Evolutionary conservation across 2,888 invertebrate genomes (phyloP), one percentile per base, ranked within the genome.

Genomic region (Apamea anceps): DNA sequence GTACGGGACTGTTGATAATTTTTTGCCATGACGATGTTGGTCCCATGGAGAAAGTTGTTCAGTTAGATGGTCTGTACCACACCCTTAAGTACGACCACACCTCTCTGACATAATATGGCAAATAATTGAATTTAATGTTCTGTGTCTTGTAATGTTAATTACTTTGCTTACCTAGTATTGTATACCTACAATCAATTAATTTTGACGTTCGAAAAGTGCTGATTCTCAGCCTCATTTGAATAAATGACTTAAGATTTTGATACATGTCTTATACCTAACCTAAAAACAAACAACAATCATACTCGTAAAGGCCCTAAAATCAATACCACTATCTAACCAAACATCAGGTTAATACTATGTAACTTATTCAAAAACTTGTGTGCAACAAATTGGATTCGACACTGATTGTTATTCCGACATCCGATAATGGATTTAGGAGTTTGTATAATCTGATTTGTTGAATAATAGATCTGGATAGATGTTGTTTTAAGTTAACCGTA

Each of bases 361-460:
- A 51, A 70, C 5, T 32, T 51, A 54, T 71, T 71, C 32, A 15
- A 71, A 28, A 54, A 54, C 32, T 54, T n/a, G 37, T 3, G 10
- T 10, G 37, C 18, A 37, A 62, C 10, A 71, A 60, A 63, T 81
- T 72, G 57, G 51, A 60, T 32, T n/a, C 54, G 42, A 72, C 25
- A 57, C 42, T 70, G 28, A 76, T 79, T 83, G 76, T 77, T 72
- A 48, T 48, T 72, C 66, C 62, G 54, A 70, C 57, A 68, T 45
- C 28, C 25, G 37, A 60, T 74, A 76, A 67, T 66, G 37, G 45
- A 74, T 72, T 79, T 78, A 67, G 66, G n/a, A 51, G 60, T 75
- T 63, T 1, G 62, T 42, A 51, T 71, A 73, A 48, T 65, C 60
- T 54, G 48, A 77, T 63, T 54, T 37, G 18, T 54, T 68, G 66